Evolutionary conservation across 2,113 vertebrate species (phyloP).

Genomic region (Scomber japonicus): DNA sequence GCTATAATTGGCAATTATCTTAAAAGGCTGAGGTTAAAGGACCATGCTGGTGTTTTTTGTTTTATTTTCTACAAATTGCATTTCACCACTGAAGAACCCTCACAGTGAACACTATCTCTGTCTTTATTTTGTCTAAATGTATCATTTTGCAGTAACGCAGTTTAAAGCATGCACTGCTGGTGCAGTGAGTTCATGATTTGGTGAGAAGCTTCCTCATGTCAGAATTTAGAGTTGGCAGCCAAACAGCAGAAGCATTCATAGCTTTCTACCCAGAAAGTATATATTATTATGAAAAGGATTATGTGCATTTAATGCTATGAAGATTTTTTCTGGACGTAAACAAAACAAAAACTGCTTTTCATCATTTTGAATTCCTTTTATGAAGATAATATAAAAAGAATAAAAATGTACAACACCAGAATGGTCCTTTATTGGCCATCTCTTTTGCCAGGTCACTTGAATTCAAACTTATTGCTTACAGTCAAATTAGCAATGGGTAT

Average conservation of each 20-base stretch:
- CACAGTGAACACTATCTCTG: not conserved
- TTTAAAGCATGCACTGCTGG: too few relatives aligned
- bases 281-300: not conserved
- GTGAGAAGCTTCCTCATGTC: not conserved
- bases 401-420: slow-evolving; percentile 25
- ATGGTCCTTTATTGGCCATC: slow-evolving; percentile 11
- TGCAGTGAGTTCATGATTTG: not conserved
- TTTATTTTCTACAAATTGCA: slow-evolving; percentile 1
- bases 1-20: not conserved
- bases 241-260: not conserved
- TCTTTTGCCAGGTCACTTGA: slow-evolving; percentile 4
- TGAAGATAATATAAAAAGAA: slow-evolving; percentile 4
- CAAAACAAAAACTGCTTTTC: not conserved
- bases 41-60: slow-evolving; percentile 15
- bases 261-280: not conserved
- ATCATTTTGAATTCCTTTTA: not conserved
- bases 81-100: not conserved
- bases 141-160: too few relatives aligned
- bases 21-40: not conserved
- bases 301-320: not conserved
- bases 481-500: not conserved
- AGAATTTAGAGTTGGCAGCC: not conserved
- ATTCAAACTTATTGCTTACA: not conserved
- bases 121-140: not conserved
- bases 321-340: not conserved